Percentiles rank a stretch among this genome's conserved stretches.
phyloP scores from a whole-genome alignment of 2,113 vertebrate species.

The Crotalus horridus region DNA sequence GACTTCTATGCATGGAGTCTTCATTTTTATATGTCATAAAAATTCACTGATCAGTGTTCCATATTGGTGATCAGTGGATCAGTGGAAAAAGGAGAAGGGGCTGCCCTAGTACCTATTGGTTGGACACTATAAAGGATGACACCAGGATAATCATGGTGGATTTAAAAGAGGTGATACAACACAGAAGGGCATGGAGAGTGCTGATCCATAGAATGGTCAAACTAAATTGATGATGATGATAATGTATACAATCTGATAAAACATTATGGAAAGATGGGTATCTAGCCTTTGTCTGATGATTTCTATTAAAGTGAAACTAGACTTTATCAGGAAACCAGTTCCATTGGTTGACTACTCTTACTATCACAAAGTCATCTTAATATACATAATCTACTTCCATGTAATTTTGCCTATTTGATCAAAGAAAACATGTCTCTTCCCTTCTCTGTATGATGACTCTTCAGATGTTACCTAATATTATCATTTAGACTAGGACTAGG shows the following conservation, averaged over 20 bases:
- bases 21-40: background rate
- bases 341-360: background rate
- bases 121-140: background rate
- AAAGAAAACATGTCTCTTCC: background rate
- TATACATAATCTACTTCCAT: background rate
- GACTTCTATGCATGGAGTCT: background rate
- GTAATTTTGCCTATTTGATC: background rate
- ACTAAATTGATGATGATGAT: too few species aligned
- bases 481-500: background rate
- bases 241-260: background rate
- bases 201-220: background rate
- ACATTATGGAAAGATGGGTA: background rate
- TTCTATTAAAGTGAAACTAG: background rate
- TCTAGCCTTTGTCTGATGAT: background rate
- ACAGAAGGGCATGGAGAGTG: background rate
- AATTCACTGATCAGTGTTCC: background rate
- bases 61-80: too few species aligned
- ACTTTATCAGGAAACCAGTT: background rate
- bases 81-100: background rate
- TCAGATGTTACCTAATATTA: background rate
- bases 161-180: background rate
- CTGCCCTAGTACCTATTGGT: background rate
- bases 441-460: background rate
- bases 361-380: background rate
- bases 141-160: background rate